phyloP scores from a whole-genome alignment of 2,888 invertebrate species.

The Tupiocoris notatus region DNA sequence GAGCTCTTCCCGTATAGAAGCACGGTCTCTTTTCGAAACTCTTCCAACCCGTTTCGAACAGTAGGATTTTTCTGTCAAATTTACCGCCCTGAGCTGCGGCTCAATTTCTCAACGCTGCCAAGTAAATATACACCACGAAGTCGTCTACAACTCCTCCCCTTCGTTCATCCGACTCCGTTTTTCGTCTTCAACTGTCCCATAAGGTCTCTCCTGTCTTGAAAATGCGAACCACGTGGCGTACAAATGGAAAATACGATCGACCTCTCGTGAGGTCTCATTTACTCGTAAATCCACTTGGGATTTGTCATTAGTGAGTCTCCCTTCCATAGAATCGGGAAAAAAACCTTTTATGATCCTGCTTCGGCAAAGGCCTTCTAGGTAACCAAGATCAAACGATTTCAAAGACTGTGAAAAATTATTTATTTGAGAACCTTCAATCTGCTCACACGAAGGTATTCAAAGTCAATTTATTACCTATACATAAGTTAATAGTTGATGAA shows the following conservation, averaged over 20 bases:
- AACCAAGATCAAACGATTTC: no score
- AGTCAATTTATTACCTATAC: no score
- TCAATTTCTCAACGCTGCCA: constrained; percentile 26
- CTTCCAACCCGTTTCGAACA: neutral
- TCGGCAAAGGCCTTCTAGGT: no score
- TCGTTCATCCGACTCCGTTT: neutral
- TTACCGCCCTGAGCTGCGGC: constrained; percentile 4
- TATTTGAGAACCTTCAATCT: no score
- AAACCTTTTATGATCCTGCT: no score
- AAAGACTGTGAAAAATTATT: no score
- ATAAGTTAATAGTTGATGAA: no score
- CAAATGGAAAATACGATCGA: neutral
- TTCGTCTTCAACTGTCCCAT: constrained; percentile 14
- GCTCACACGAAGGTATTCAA: no score
- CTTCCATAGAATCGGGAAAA: no score
- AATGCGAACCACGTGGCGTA: constrained; percentile 2
- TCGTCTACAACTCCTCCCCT: neutral
- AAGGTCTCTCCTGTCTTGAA: constrained; percentile 12
- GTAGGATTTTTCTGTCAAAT: constrained; percentile 18
- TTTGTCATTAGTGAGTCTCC: neutral
- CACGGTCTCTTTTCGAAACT: neutral
- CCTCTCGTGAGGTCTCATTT: constrained; percentile 8
- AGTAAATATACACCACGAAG: neutral
- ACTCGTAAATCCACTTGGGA: neutral
- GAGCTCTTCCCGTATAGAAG: neutral